Conservation (phyloP, 2,113 vertebrate genomes). For the Eira barbara region DNA sequence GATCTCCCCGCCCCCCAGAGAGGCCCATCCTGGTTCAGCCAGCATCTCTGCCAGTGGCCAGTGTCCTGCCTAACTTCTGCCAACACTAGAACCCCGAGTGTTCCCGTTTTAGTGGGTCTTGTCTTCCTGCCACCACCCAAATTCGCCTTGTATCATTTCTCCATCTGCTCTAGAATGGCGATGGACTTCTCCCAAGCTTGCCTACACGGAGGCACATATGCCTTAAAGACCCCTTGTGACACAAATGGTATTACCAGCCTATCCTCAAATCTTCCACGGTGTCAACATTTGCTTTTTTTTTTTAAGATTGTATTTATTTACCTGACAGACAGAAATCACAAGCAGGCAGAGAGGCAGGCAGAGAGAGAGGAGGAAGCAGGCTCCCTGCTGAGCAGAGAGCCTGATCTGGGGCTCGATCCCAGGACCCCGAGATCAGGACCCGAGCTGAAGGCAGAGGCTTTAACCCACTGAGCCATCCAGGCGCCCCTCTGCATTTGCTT, state of each 20-base stretch:
- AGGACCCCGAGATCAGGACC: too few relatives aligned
- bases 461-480: too few relatives aligned
- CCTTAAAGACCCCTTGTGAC: background rate
- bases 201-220: background rate
- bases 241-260: background rate
- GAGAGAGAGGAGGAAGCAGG: too few relatives aligned
- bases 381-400: too few relatives aligned
- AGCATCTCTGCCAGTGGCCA: background rate
- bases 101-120: background rate
- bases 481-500: background rate
- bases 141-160: background rate
- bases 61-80: background rate
- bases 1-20: background rate
- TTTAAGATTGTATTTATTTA: too few relatives aligned
- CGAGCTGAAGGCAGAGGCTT: too few relatives aligned
- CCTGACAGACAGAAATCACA: too few relatives aligned
- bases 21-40: background rate
- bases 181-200: background rate
- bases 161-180: background rate
- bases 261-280: background rate
- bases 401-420: too few relatives aligned
- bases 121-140: background rate
- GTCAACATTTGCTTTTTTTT: background rate
- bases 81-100: background rate
- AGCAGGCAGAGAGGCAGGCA: too few relatives aligned